Evolutionary conservation across 2,797 vertebrate genomes (phyloP), one percentile per base, ranked within the genome.

Genomic region (Scleropages formosus): DNA sequence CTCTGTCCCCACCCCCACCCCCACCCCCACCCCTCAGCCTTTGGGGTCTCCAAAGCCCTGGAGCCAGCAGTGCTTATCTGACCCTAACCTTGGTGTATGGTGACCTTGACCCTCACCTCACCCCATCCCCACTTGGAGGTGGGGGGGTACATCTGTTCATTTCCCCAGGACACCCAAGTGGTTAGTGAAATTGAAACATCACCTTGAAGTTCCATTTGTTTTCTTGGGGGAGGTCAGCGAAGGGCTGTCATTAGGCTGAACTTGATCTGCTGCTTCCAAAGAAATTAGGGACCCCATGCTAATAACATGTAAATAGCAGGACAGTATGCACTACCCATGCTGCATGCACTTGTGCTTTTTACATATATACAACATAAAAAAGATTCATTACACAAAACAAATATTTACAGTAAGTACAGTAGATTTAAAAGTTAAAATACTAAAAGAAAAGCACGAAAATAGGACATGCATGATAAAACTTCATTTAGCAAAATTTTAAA

Each of bases 21-120:
- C 58, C 26, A 74, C 53, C 58, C 74, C 56, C 66, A 58, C 82
- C 66, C 87, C 87, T 88, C 86, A 85, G 88, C 87, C 92, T 87
- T 73, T 85, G 88, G 90, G 91, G 90, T 88, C 89, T 87, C 88
- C 79, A 87, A 88, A 88, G 89, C 89, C 89, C 88, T 81, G 64
- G 78, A 90, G 89, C 86, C 90, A 91, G 88, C 86, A 84, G 78
- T 88, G 92, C 91, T 93, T 92, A 94, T 94, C 91, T 94, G 93
- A 93, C 93, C 93, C 93, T 91, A 91, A 93, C 93, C 92, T 93
- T 93, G 92, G 92, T 91, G 93, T 93, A 93, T 93, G 92, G 91
- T 92, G 92, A 92, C 93, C 92, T 94, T 94, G 92, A 93, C 92
- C 92, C 84, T 81, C 85, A 89, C 86, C 88, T 93, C 90, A 93